These are phyloP conservation scores for Plemyria rubiginata DNA, from an alignment of 2,888 invertebrate genomes.

Conservation along the genomic window DNA sequence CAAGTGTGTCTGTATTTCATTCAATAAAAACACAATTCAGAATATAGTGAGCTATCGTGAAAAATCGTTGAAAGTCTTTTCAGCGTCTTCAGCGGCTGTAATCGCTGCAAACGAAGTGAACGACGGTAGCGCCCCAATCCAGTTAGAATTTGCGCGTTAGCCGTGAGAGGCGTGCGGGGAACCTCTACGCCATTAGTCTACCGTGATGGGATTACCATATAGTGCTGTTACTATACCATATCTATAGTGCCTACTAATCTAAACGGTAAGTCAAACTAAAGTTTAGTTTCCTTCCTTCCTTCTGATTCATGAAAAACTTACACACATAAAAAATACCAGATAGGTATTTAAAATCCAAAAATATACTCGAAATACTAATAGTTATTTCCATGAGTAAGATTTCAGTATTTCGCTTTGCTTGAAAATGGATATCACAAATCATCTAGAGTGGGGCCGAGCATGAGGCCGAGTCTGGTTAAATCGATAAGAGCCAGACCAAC, in stretches of 20 bases:
- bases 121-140: constrained; percentile 59
- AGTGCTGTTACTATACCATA: constrained; percentile 44
- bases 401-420: background rate
- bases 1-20: background rate
- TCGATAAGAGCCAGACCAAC: constrained; percentile 14
- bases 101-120: constrained; percentile 45
- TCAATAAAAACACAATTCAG: background rate
- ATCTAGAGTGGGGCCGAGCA: background rate
- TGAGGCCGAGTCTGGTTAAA: constrained; percentile 5
- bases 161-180: constrained; percentile 47
- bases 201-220: constrained; percentile 59
- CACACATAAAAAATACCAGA: background rate
- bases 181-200: constrained; percentile 39
- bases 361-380: background rate
- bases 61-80: background rate
- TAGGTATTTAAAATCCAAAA: background rate
- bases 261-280: constrained; percentile 56
- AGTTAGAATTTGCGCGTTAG: constrained; percentile 56
- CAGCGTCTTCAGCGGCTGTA: constrained; percentile 41
- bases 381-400: background rate
- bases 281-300: too few species aligned
- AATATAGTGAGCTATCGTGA: background rate
- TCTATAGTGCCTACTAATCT: constrained; percentile 50
- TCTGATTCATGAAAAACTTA: background rate
- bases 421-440: background rate